These are phyloP conservation scores for Uromys caudimaculatus DNA, from an alignment of 2,797 vertebrate species.

Conservation along the genomic window DNA sequence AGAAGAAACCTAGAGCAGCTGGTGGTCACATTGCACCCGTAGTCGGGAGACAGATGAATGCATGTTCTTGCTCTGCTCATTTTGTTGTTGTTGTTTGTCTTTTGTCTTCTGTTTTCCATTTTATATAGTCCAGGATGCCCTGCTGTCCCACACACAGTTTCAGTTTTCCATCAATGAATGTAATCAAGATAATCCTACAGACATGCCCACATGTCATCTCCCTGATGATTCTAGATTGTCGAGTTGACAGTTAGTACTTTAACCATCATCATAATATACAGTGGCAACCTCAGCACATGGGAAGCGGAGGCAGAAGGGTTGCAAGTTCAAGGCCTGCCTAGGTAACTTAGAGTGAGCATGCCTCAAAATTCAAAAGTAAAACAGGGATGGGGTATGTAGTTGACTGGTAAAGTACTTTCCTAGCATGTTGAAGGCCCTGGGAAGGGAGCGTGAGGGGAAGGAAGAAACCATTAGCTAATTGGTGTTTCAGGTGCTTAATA, in stretches of 20 bases:
- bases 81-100: neutral
- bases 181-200: neutral
- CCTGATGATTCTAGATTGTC: neutral
- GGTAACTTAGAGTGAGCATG: neutral
- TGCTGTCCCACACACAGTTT: neutral
- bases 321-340: neutral
- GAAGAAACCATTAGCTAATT: slow-evolving; percentile 51
- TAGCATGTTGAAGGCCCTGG: neutral
- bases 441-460: too few relatives aligned
- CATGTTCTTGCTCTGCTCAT: neutral
- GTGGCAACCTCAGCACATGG: neutral
- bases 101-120: too few relatives aligned
- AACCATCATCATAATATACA: neutral
- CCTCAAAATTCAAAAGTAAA: neutral
- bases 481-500: slow-evolving; percentile 36
- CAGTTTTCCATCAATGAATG: neutral
- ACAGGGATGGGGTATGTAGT: too few relatives aligned
- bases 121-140: neutral
- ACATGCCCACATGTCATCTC: neutral
- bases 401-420: neutral
- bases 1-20: too few relatives aligned
- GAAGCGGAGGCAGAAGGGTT: neutral
- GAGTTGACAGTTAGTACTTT: neutral
- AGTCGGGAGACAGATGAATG: neutral
- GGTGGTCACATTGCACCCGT: too few relatives aligned